A percentile compares a stretch with the other conserved stretches of the same genome.
phyloP scores from a whole-genome alignment of 2,113 vertebrate species.

The Chionodraco myersi region DNA sequence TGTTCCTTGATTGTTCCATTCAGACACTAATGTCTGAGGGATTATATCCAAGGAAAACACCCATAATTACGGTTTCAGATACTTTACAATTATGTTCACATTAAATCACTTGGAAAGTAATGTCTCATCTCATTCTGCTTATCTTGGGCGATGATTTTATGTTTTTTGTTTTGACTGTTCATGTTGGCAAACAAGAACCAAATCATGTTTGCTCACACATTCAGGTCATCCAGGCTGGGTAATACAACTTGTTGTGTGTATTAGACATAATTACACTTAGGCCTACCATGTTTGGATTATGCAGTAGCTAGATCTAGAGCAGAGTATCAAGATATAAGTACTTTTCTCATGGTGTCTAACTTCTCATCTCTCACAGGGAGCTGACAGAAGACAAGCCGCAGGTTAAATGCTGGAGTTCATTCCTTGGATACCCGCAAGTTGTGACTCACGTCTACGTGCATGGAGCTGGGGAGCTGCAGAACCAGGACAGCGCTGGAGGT shows the following conservation, averaged over 20 bases:
- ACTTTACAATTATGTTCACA: background rate
- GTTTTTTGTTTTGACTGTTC: constrained; percentile 7
- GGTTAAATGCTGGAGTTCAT: constrained; percentile 86
- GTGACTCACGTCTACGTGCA: constrained; percentile 89
- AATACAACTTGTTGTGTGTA: background rate
- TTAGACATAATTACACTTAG: background rate
- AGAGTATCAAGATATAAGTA: background rate
- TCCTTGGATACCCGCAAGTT: constrained; percentile 88
- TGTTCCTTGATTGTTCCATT: constrained; percentile 13
- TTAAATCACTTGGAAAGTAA: constrained; percentile 16
- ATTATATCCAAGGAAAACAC: constrained; percentile 33
- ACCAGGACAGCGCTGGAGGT: constrained; percentile 87
- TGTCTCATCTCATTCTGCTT: background rate
- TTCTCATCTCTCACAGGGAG: constrained; percentile 82
- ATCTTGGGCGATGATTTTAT: constrained; percentile 28
- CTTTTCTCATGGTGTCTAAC: background rate
- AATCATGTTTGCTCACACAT: background rate
- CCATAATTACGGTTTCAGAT: background rate
- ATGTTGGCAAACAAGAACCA: constrained; percentile 1
- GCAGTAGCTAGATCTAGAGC: background rate
- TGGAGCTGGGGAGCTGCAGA: constrained; percentile 86
- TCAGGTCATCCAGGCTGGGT: background rate
- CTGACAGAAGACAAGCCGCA: constrained; percentile 87
- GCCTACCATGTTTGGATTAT: background rate
- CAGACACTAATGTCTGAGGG: constrained; percentile 1